Base-by-base conservation (phyloP, 1,140 invertebrate species). In the Heliconius melpomene region DNA sequence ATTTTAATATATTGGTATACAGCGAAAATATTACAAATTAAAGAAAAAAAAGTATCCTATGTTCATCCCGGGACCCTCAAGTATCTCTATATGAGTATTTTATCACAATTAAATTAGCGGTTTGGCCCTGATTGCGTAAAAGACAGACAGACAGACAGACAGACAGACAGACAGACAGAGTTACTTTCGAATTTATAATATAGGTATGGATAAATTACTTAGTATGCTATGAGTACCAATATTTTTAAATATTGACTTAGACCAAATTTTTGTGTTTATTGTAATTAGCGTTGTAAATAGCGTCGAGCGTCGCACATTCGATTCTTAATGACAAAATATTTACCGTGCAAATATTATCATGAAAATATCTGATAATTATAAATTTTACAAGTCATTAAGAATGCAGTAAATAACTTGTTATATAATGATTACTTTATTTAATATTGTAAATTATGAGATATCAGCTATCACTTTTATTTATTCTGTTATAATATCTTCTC, bases 401-500 rank as follows among this genome's bases (percentile, higher is more conserved):
- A 57, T 57, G n/a, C 7, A 23, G 60, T 66, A 66, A 29, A 66
- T 66, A 66, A 66, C 23, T 66, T 66, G 26, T 66, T 16, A 66
- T 66, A 29, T 66, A 66, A 66, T 29, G 16, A 66, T n/a, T 66
- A 66, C 60, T 66, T 66, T 66, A 66, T 29, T 66, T 29, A 66
- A 66, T 66, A 66, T 66, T n/a, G n/a, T 66, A 66, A 29, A 66
- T 66, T 66, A 29, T 29, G 26, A 26, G 60, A 66, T 66, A 66
- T 66, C 26, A 66, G 60, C 60, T 66, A 29, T 66, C 60, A 66
- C 26, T 66, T 66, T 26, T 26, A 23, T 66, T 66, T 29, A 29
- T 66, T 66, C 11, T 66, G 11, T 29, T 66, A 29, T 29, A 29
- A 26, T 9, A 23, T 29, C 40, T 66, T 66, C 60, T 16, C 11